These are phyloP conservation scores for Mimumesa dahlbomi DNA, from an alignment of 2,888 invertebrate genomes.

Conservation along the genomic window DNA sequence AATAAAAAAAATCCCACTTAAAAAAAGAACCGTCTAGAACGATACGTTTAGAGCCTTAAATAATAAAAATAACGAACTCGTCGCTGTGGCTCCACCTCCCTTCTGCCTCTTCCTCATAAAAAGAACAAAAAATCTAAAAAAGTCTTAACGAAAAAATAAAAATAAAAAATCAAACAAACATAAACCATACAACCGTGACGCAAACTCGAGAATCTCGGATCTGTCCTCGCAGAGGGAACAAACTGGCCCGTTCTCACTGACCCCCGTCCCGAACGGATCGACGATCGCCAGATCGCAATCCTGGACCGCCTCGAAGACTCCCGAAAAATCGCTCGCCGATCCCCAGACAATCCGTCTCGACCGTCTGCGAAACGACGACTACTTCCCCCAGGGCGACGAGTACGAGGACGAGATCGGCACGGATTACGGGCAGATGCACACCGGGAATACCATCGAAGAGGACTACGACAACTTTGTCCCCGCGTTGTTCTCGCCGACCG, in stretches of 20 bases:
- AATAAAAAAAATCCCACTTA: background rate
- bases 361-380: slow-evolving; percentile 69
- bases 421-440: slow-evolving; percentile 48
- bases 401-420: slow-evolving; percentile 70
- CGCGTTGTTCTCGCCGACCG: background rate
- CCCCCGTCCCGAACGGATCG: slow-evolving; percentile 9
- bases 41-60: slow-evolving; percentile 12
- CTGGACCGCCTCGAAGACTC: background rate
- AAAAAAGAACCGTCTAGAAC: background rate
- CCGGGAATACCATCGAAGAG: slow-evolving; percentile 12
- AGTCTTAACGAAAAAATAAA: background rate
- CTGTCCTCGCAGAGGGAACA: background rate
- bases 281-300: background rate
- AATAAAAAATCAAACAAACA: too few relatives aligned
- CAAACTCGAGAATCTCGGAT: too few relatives aligned
- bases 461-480: slow-evolving; percentile 23
- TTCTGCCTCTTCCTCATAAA: slow-evolving; percentile 71
- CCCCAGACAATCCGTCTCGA: slow-evolving; percentile 17
- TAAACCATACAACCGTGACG: too few relatives aligned
- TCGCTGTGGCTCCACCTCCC: slow-evolving; percentile 75
- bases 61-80: slow-evolving; percentile 27
- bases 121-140: slow-evolving; percentile 5
- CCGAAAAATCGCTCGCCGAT: background rate
- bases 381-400: slow-evolving; percentile 73
- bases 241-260: slow-evolving; percentile 40